Conservation (phyloP, 2,888 invertebrate species). For the Xanthorhoe spadicearia region DNA sequence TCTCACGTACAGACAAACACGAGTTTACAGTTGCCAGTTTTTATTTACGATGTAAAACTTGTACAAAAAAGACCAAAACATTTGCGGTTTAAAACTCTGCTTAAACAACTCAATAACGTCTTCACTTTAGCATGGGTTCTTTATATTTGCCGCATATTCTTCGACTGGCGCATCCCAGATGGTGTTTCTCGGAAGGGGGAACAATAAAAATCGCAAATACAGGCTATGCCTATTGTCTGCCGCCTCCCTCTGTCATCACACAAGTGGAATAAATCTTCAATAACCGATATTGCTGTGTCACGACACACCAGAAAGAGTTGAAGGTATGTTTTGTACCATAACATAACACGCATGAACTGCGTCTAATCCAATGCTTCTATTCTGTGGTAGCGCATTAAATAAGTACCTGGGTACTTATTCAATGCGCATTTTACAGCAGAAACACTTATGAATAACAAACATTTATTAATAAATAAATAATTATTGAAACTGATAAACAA, state of each 20-base stretch:
- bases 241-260: conserved; percentile 38
- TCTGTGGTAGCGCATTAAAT: no score
- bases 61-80: background rate
- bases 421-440: background rate
- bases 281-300: conserved; percentile 51
- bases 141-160: conserved; percentile 12
- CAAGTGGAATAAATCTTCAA: conserved; percentile 51
- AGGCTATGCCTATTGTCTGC: conserved; percentile 48
- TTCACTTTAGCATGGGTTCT: conserved; percentile 8
- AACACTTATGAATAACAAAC: background rate
- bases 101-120: conserved; percentile 1
- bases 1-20: background rate
- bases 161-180: conserved; percentile 44
- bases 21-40: background rate
- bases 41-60: background rate
- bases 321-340: conserved; percentile 14
- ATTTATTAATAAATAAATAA: background rate
- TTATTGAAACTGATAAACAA: no score
- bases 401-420: background rate
- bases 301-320: conserved; percentile 30
- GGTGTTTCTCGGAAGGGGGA: conserved; percentile 49
- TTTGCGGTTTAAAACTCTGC: background rate
- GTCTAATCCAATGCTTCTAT: no score
- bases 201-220: conserved; percentile 56
- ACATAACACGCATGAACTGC: background rate